Evolutionary conservation across 2,113 vertebrate genomes (phyloP), one percentile per base, ranked within the genome.

Genomic region (Muscicapa adusta): DNA sequence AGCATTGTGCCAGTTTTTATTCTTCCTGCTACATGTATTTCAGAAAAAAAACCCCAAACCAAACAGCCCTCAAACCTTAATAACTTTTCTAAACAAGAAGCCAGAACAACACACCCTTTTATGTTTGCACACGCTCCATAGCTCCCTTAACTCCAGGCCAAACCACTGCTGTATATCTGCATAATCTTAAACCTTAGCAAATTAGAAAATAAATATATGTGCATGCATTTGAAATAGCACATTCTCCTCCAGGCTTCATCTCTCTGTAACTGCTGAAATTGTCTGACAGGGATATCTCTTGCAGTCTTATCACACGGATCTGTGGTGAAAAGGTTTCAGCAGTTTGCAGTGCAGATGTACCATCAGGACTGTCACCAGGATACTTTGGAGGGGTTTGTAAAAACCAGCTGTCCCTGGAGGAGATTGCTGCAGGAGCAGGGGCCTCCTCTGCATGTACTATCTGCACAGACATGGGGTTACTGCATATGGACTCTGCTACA

Each of bases 171-270:
- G 16, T 66, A 24, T 91, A 95, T 95, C 78, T 93, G 72, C 78
- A 91, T 89, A 75, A 95, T 94, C 81, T 87, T 75, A 95, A 94
- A 94, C 54, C 73, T 65, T 85, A 94, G 81, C 89, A 96, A 96
- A 95, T 96, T 95, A 90, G 91, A 88, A 94, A 94, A 92, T 94
- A 80, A 94, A 90, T 92, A 19, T 10, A 76, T 16, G 26, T 66
- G 78, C 65, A 66, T 77, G 88, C 75, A 65, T 93, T 86, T 93
- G 85, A 95, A 96, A 70, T 18, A 93, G 67, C 85, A 43, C 50
- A 28, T 77, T 79, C 34, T 92, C 67, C 94, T 76, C 33, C 63
- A 76, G 94, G 90, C 79, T 93, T 85, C 68, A 8, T 85, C 34
- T 62, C 79, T 62, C 42, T 42, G 16, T 61, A 85, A 76, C 54